Conservation (phyloP, 30 jellyfish, hydroid and myxozoan genomes). For the Phacellophora camtschatica region DNA sequence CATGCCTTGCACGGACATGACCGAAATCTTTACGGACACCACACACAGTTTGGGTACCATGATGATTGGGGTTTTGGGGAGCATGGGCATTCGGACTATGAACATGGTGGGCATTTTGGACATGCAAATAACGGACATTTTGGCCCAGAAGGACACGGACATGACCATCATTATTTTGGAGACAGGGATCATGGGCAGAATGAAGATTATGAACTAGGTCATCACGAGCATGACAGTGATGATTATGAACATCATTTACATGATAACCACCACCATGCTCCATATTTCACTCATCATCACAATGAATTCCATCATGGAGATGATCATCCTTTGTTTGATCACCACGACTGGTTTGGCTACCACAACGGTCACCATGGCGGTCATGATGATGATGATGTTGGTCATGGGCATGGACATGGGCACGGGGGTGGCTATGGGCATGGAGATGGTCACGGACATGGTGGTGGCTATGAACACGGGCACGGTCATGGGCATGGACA, state of each 20-base stretch:
- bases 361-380: conserved; percentile 16
- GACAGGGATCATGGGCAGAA: conserved; percentile 69
- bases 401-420: not conserved
- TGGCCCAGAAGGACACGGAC: conserved; percentile 69
- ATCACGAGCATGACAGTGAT: conserved; percentile 33
- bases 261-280: conserved; percentile 48
- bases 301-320: not conserved
- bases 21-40: conserved; percentile 81
- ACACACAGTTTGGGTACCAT: conserved; percentile 85
- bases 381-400: conserved; percentile 5
- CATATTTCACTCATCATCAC: not conserved
- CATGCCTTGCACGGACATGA: conserved; percentile 69
- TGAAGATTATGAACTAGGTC: conserved; percentile 48
- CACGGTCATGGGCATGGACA: not conserved
- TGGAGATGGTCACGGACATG: not conserved
- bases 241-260: conserved; percentile 17
- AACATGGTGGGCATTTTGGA: conserved; percentile 66
- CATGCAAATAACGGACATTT: conserved; percentile 62
- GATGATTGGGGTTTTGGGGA: conserved; percentile 97
- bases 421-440: not conserved
- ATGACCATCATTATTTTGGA: conserved; percentile 70
- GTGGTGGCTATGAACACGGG: not conserved
- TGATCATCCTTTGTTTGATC: not conserved
- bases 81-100: conserved; percentile 76
- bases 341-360: conserved; percentile 20